Conservation (phyloP, 2,797 vertebrate genomes). For the Notolepis coatsorum region DNA sequence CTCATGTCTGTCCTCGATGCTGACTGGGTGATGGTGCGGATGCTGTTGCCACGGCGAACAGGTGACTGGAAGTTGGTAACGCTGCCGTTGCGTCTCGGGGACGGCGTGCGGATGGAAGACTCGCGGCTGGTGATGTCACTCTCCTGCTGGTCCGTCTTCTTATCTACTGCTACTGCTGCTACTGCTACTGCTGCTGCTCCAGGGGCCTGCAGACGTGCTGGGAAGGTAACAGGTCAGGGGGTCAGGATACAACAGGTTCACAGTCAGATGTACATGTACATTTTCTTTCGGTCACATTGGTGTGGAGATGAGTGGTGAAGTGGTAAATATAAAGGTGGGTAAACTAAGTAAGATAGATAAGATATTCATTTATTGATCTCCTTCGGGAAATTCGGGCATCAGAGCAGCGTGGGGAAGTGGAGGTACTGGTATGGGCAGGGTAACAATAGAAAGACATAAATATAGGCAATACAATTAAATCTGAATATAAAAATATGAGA, state of each 20-base stretch:
- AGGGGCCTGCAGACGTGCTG: slow-evolving; percentile 87
- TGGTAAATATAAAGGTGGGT: too few relatives aligned
- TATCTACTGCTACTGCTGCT: slow-evolving; percentile 72
- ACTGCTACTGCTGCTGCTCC: slow-evolving; percentile 78
- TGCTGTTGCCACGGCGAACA: slow-evolving; percentile 74
- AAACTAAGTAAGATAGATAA: too few relatives aligned
- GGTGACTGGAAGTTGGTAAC: slow-evolving; percentile 84
- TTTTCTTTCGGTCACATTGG: too few relatives aligned
- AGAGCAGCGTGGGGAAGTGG: too few relatives aligned
- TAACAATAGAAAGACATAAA: too few relatives aligned
- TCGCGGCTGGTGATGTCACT: slow-evolving; percentile 82
- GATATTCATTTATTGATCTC: too few relatives aligned
- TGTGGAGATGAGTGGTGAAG: too few relatives aligned
- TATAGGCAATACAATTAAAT: too few relatives aligned
- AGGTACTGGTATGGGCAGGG: too few relatives aligned
- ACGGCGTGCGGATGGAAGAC: slow-evolving; percentile 75
- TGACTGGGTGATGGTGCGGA: slow-evolving; percentile 85
- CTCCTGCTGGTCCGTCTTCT: slow-evolving; percentile 81
- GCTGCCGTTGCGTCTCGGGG: slow-evolving; percentile 82
- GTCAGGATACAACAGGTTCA: neutral
- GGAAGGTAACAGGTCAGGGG: neutral
- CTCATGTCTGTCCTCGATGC: slow-evolving; percentile 73
- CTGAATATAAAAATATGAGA: too few relatives aligned
- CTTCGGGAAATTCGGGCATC: too few relatives aligned
- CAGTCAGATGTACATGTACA: too few relatives aligned